Conservation (phyloP, 1,140 invertebrate species). For the Zaprionus davidi region DNA sequence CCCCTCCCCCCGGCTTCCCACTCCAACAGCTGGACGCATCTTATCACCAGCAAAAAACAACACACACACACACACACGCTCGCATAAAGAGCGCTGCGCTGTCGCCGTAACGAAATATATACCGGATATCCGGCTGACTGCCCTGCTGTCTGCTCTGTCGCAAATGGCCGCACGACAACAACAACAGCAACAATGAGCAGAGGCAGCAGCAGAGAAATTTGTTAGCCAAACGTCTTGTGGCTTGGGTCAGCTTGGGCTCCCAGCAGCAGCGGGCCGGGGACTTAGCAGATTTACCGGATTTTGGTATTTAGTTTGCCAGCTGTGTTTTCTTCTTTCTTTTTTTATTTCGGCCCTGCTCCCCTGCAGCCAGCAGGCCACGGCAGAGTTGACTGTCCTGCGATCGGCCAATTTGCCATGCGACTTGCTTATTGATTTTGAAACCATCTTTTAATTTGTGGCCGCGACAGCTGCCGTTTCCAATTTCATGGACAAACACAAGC, state of each 20-base stretch:
- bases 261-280: constrained; percentile 27
- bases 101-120: constrained; percentile 63
- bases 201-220: constrained; percentile 40
- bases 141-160: constrained; percentile 9
- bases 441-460: constrained; percentile 66
- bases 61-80: constrained; percentile 18
- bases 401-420: constrained; percentile 37
- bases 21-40: constrained; percentile 29
- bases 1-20: not conserved
- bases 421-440: constrained; percentile 50
- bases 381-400: constrained; percentile 37
- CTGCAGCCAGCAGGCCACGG: not conserved
- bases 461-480: constrained; percentile 64
- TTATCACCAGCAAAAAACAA: constrained; percentile 54
- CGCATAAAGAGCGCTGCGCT: constrained; percentile 26
- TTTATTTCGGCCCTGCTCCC: not conserved
- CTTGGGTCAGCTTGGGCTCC: constrained; percentile 12
- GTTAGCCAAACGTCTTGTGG: constrained; percentile 52
- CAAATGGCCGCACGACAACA: constrained; percentile 46
- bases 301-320: constrained; percentile 19
- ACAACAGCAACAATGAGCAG: constrained; percentile 8
- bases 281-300: constrained; percentile 65
- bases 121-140: constrained; percentile 66
- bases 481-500: constrained; percentile 63
- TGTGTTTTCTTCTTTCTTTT: constrained; percentile 2